phyloP scores from a whole-genome alignment of 2,113 vertebrate species.

The Sinocyclocheilus anophthalmus region DNA sequence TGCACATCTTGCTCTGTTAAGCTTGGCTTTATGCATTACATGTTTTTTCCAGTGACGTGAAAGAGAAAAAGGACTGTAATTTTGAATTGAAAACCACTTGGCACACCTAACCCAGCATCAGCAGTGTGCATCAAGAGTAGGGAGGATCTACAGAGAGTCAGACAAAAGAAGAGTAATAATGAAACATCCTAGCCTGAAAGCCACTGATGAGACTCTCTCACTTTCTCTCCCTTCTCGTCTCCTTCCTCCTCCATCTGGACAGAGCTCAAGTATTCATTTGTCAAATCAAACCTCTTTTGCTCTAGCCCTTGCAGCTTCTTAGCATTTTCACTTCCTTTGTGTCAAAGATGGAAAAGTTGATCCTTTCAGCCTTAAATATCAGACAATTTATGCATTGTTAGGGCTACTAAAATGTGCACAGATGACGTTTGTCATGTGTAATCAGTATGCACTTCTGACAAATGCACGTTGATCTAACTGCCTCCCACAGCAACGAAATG shows the following conservation, averaged over 20 bases:
- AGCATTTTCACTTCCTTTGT: constrained; percentile 22
- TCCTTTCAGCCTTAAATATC: constrained; percentile 26
- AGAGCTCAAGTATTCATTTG: constrained; percentile 80
- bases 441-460: constrained; percentile 3
- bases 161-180: constrained; percentile 86
- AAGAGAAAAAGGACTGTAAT: constrained; percentile 85
- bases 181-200: constrained; percentile 87
- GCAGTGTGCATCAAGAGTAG: constrained; percentile 85
- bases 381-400: constrained; percentile 28
- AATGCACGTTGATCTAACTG: neutral
- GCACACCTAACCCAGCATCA: constrained; percentile 81
- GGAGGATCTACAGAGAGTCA: constrained; percentile 86
- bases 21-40: constrained; percentile 85
- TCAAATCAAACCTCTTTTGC: constrained; percentile 42
- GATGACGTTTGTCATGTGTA: neutral
- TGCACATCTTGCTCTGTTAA: constrained; percentile 83
- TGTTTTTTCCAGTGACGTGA: constrained; percentile 88
- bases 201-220: constrained; percentile 80
- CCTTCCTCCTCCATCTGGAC: constrained; percentile 84
- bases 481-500: neutral
- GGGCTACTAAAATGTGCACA: constrained; percentile 1
- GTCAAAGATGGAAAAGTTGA: constrained; percentile 23
- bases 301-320: constrained; percentile 10
- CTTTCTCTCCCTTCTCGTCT: constrained; percentile 16
- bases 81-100: constrained; percentile 91